Percentiles rank a stretch among this genome's conserved stretches.
phyloP scores from a whole-genome alignment of 2,113 vertebrate genomes.

The Vulpes lagopus region DNA sequence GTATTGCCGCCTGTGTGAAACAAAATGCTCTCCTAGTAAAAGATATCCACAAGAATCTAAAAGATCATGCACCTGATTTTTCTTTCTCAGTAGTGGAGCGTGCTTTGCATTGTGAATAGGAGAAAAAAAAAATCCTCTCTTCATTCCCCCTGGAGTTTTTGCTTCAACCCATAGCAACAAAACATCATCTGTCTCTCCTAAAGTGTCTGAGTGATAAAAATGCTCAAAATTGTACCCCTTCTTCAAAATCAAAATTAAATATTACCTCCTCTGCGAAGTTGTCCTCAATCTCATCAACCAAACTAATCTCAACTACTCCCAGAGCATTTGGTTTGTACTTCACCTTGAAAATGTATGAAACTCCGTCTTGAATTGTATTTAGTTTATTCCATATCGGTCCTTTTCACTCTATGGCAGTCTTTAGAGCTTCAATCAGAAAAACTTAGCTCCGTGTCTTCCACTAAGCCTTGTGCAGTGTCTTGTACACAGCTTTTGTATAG shows the following conservation, averaged over 20 bases:
- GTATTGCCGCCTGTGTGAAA: background rate
- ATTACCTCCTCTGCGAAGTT: background rate
- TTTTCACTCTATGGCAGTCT: background rate
- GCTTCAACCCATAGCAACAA: slow-evolving; percentile 4
- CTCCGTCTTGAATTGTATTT: background rate
- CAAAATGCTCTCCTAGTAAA: background rate
- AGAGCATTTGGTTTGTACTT: background rate
- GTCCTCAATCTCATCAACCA: background rate
- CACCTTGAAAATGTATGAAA: background rate
- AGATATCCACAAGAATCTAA: background rate
- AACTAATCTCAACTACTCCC: background rate
- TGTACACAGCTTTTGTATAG: rapidly evolving
- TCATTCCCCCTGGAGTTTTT: background rate
- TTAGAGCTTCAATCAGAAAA: background rate
- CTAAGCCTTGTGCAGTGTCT: background rate
- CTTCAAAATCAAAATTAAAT: slow-evolving; percentile 55
- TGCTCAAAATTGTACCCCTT: background rate
- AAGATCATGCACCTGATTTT: background rate
- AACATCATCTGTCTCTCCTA: slow-evolving; percentile 12
- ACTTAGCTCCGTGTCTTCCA: background rate
- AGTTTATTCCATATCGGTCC: background rate
- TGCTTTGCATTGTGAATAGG: background rate
- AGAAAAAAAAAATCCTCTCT: background rate
- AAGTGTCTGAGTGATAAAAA: slow-evolving; percentile 41
- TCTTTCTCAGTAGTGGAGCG: background rate